These are phyloP conservation scores for Daptonema setosum DNA, from an alignment of 2,888 invertebrate species.

Conservation along the genomic window DNA sequence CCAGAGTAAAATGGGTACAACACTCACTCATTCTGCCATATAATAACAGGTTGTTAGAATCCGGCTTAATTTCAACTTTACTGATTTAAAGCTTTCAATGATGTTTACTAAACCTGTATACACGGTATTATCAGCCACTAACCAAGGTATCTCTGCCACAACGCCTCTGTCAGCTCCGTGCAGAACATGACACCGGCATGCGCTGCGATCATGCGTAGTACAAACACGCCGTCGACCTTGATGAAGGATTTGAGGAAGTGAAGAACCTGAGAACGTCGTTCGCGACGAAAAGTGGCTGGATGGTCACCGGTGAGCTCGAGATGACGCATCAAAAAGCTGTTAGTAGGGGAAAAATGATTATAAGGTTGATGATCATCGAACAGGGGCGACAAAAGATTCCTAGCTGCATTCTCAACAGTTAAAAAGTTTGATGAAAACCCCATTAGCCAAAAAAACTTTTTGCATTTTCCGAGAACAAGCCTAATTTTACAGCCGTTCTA, in stretches of 20 bases:
- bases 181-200: conserved; percentile 27
- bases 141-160: conserved; percentile 17
- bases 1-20: no score
- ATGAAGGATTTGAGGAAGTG: conserved; percentile 23
- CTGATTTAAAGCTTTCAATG: no score
- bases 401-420: no score
- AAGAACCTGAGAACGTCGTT: conserved; percentile 18
- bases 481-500: no score
- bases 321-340: conserved; percentile 22
- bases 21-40: no score
- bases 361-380: conserved; percentile 1
- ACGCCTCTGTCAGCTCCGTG: conserved; percentile 23
- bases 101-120: no score
- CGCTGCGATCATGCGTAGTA: conserved; percentile 24
- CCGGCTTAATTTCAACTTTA: no score
- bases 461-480: no score
- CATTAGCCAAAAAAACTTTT: no score
- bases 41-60: no score
- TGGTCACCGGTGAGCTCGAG: conserved; percentile 23
- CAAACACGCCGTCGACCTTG: conserved; percentile 24
- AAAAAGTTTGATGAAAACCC: no score
- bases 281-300: conserved; percentile 9
- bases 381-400: background rate
- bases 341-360: conserved; percentile 24
- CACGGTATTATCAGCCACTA: no score